phyloP scores from a whole-genome alignment of 2,113 vertebrate genomes.

The Lagopus muta region DNA sequence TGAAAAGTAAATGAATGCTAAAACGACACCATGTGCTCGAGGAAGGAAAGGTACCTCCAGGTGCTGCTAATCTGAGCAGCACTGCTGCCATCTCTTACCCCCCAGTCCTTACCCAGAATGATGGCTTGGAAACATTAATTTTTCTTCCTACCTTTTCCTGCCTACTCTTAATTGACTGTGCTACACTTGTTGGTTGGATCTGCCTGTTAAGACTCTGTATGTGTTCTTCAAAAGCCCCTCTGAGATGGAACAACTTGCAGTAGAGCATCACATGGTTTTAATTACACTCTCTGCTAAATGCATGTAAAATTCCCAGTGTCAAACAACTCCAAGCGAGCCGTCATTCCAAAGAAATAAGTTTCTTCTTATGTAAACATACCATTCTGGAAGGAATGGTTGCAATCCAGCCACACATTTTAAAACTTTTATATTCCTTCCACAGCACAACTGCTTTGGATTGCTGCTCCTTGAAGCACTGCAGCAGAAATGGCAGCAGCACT shows the following conservation, averaged over 20 bases:
- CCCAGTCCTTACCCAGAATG: not conserved
- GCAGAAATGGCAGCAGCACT: not conserved
- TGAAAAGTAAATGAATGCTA: constrained; percentile 39
- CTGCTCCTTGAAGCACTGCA: not conserved
- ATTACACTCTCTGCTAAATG: constrained; percentile 52
- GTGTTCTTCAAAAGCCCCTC: constrained; percentile 45
- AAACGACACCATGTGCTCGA: constrained; percentile 42
- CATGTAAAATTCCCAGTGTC: constrained; percentile 24
- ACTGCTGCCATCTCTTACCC: not conserved
- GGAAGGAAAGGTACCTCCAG: not conserved
- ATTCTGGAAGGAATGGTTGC: constrained; percentile 36
- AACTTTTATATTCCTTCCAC: not conserved
- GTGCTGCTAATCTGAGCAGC: not conserved
- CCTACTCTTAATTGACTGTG: not conserved
- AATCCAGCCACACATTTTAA: constrained; percentile 34
- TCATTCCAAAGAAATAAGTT: constrained; percentile 49
- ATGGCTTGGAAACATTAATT: not conserved
- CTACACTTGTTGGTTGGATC: not conserved
- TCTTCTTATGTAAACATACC: constrained; percentile 49
- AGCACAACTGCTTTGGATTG: not conserved
- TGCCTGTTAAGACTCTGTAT: constrained; percentile 17
- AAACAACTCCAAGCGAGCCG: constrained; percentile 17
- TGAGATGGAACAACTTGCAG: not conserved
- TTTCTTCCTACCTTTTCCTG: not conserved
- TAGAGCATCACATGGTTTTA: constrained; percentile 56